Percentiles rank a stretch among this genome's conserved stretches.
phyloP scores from a whole-genome alignment of 2,888 invertebrate species.

The Dromius quadrimaculatus region DNA sequence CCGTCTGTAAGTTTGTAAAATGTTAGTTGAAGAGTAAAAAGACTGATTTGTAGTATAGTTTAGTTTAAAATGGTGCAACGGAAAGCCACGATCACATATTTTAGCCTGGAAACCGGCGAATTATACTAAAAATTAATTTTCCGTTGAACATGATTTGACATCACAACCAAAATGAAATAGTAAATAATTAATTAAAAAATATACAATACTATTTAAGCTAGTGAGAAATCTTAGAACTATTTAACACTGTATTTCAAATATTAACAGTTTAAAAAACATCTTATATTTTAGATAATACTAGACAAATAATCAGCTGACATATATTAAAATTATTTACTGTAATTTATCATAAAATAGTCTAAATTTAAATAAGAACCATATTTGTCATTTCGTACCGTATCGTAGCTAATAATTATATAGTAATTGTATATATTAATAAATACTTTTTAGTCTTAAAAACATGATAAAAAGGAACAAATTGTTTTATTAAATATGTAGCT shows the following conservation, averaged over 20 bases:
- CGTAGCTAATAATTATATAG: conserved; percentile 4
- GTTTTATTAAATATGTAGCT: conserved; percentile 47
- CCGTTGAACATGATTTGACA: conserved; percentile 42
- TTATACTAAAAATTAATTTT: conserved; percentile 46
- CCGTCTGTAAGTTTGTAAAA: not conserved
- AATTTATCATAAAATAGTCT: conserved; percentile 48
- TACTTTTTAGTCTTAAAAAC: conserved; percentile 49
- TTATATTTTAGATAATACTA: conserved; percentile 53
- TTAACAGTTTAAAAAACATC: conserved; percentile 54
- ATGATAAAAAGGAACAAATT: conserved; percentile 49
- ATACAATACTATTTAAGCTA: conserved; percentile 52
- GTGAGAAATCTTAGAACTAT: conserved; percentile 54
- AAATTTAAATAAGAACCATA: conserved; percentile 50
- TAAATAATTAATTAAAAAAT: conserved; percentile 37
- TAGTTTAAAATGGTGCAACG: conserved; percentile 8
- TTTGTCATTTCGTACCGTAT: conserved; percentile 31
- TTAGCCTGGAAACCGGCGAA: conserved; percentile 38
- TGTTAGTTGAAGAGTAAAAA: not conserved
- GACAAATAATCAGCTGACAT: conserved; percentile 46
- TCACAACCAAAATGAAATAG: conserved; percentile 47
- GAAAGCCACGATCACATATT: conserved; percentile 41
- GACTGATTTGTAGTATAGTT: not conserved
- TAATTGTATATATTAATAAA: conserved; percentile 46
- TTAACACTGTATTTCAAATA: conserved; percentile 57
- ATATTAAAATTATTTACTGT: conserved; percentile 47